Evolutionary conservation across 1,140 invertebrate species (phyloP).

Genomic region (Bombus polaris): DNA sequence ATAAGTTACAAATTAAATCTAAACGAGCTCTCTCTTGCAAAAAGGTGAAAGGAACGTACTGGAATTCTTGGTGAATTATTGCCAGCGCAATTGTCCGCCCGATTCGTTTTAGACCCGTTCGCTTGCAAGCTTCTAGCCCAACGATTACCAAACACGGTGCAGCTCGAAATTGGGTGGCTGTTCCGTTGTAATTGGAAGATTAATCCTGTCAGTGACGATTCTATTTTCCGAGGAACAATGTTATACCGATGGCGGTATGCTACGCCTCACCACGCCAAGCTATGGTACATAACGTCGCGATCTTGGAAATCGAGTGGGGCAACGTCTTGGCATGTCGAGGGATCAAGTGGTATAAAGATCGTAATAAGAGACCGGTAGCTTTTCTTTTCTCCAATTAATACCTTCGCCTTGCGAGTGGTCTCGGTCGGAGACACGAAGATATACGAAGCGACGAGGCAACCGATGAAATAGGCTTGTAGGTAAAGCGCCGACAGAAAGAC

Average conservation of each 20-base stretch:
- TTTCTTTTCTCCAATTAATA: constrained; percentile 19
- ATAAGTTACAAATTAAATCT: background rate
- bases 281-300: no score
- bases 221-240: background rate
- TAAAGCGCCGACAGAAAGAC: constrained; percentile 2
- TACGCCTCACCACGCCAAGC: no score
- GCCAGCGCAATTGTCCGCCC: background rate
- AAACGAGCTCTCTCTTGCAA: background rate
- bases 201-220: constrained; percentile 43
- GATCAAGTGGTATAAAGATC: constrained; percentile 31
- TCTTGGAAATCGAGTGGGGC: background rate
- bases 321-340: background rate
- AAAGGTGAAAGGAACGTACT: background rate
- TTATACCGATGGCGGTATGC: background rate
- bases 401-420: background rate
- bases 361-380: background rate
- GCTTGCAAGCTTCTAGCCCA: background rate
- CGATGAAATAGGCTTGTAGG: constrained; percentile 24
- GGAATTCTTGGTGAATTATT: constrained; percentile 25
- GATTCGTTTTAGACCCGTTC: constrained; percentile 28
- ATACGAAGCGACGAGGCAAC: background rate
- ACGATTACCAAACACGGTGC: constrained; percentile 28
- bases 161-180: constrained; percentile 37
- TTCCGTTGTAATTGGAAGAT: constrained; percentile 52
- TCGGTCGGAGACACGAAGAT: background rate